Evolutionary conservation across 2,797 vertebrate species (phyloP).

Genomic region (Betta splendens): DNA sequence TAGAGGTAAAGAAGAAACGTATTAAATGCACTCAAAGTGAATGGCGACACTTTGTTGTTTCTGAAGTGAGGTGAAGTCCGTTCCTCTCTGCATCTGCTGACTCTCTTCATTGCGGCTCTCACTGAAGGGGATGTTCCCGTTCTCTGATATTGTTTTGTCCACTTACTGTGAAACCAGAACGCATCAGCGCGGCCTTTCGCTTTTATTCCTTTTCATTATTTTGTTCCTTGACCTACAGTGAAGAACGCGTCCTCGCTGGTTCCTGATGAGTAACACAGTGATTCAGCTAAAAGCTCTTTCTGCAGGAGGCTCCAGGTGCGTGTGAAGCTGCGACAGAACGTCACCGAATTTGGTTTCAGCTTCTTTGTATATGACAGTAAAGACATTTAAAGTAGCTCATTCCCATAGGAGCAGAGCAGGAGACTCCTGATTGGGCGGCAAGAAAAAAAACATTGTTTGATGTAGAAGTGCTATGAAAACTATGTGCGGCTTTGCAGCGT

Average conservation of each 20-base stretch:
- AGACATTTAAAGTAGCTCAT: not conserved
- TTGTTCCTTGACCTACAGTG: no score
- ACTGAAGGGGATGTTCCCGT: conserved; percentile 3
- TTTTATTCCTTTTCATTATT: no score
- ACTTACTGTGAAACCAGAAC: conserved; percentile 31
- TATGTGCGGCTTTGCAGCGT: no score
- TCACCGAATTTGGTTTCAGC: not conserved
- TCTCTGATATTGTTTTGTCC: conserved; percentile 2
- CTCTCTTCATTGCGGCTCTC: conserved; percentile 9
- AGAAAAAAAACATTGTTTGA: not conserved
- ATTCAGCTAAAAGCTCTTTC: conserved; percentile 3
- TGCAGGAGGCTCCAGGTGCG: not conserved
- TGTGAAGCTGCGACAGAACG: not conserved
- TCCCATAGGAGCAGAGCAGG: not conserved
- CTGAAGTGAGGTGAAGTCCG: no score
- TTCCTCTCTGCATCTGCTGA: no score
- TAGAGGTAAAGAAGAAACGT: no score
- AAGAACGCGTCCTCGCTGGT: conserved; percentile 9
- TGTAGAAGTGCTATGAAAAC: not conserved
- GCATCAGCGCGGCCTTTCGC: conserved; percentile 18
- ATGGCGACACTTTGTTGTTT: no score
- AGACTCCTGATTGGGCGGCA: not conserved
- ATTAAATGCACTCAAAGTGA: no score
- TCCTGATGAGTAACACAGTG: conserved; percentile 9
- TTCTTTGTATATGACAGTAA: not conserved